These are phyloP conservation scores for Galerucella pusilla DNA, from an alignment of 2,888 invertebrate species.

Conservation along the genomic window DNA sequence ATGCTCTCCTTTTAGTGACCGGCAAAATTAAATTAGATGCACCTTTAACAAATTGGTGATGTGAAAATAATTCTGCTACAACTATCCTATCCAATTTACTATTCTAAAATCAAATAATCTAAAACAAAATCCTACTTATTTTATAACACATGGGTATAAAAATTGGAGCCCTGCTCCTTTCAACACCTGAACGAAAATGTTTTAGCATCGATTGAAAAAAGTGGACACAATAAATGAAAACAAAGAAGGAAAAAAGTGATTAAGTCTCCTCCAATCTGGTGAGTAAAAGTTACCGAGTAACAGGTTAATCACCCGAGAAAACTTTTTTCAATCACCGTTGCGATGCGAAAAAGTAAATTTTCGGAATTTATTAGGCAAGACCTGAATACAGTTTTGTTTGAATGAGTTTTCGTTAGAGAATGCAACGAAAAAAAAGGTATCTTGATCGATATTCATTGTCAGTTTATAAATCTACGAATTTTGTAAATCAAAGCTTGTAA, in stretches of 20 bases:
- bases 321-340: conserved; percentile 27
- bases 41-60: too few species aligned
- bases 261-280: conserved; percentile 21
- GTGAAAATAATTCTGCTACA: too few species aligned
- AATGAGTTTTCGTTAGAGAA: not conserved
- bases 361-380: conserved; percentile 14
- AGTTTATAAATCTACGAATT: too few species aligned
- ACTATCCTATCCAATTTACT: too few species aligned
- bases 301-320: conserved; percentile 27
- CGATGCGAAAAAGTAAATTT: conserved; percentile 13
- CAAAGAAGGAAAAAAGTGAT: conserved; percentile 10
- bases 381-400: not conserved
- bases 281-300: conserved; percentile 27
- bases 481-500: too few species aligned
- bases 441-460: too few species aligned
- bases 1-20: too few species aligned
- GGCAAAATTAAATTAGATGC: too few species aligned
- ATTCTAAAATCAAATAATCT: too few species aligned
- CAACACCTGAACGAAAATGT: conserved; percentile 23
- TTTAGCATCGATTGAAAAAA: conserved; percentile 13
- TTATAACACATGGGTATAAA: too few species aligned
- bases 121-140: too few species aligned
- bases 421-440: not conserved
- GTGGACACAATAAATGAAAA: conserved; percentile 23
- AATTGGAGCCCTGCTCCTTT: not conserved